A percentile compares a stretch with the other conserved stretches of the same genome.
Evolutionary conservation across 2,888 invertebrate genomes (phyloP).

Genomic region (Ectobius pallidus): DNA sequence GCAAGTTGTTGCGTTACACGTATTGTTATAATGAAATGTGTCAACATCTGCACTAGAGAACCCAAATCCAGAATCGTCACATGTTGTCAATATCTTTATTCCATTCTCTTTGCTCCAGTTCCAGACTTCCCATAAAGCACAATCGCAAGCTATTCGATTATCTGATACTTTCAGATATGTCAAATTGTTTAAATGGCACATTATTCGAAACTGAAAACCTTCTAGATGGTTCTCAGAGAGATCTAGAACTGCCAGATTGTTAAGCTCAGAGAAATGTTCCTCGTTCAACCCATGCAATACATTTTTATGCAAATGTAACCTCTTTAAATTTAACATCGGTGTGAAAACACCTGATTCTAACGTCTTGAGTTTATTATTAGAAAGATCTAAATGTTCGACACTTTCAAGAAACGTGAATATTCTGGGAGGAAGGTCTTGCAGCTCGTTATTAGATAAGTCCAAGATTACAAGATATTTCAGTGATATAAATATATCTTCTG

Average conservation of each 20-base stretch:
- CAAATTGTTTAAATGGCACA: conserved; percentile 26
- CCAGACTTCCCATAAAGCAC: conserved; percentile 29
- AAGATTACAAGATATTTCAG: conserved; percentile 26
- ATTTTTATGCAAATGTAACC: conserved; percentile 28
- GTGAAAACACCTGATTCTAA: conserved; percentile 14
- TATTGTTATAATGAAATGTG: background rate
- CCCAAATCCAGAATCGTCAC: background rate
- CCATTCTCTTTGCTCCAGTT: conserved; percentile 25
- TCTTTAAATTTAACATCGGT: background rate
- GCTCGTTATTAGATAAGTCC: conserved; percentile 31
- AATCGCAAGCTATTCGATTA: conserved; percentile 28
- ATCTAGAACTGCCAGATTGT: conserved; percentile 21
- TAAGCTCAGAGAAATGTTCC: background rate
- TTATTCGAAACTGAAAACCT: background rate
- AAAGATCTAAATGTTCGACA: conserved; percentile 27
- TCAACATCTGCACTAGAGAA: background rate
- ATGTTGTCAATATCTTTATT: conserved; percentile 12
- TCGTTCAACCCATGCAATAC: background rate
- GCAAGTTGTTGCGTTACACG: conserved; percentile 16
- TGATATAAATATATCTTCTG: background rate
- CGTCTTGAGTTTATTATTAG: conserved; percentile 27
- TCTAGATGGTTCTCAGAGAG: conserved; percentile 29
- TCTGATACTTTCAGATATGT: conserved; percentile 25
- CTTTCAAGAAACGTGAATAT: conserved; percentile 15
- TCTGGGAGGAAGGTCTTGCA: conserved; percentile 13